phyloP scores from a whole-genome alignment of 2,888 invertebrate species.

The Sinotaia quadrata region DNA sequence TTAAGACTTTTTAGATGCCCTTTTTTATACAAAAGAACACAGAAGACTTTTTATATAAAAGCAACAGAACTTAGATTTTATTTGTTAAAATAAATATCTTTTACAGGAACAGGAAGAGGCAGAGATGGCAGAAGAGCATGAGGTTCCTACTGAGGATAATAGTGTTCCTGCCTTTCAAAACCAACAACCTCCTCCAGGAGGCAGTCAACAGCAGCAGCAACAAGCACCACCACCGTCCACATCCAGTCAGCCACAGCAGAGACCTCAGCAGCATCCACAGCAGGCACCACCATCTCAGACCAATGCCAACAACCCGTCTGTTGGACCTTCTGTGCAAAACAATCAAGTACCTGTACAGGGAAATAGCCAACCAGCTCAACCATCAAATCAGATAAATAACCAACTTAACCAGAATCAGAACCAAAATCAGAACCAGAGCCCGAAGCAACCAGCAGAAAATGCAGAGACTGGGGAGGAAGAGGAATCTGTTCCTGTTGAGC shows the following conservation, averaged over 20 bases:
- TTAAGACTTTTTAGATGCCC: no score
- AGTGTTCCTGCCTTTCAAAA: constrained; percentile 20
- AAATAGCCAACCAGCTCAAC: constrained; percentile 30
- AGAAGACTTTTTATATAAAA: no score
- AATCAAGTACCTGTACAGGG: constrained; percentile 53
- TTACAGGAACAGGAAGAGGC: constrained; percentile 38
- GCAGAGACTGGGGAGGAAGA: constrained; percentile 53
- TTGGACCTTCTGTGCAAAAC: constrained; percentile 51
- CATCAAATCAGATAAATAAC: constrained; percentile 60
- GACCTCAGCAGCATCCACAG: background rate
- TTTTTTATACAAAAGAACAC: no score
- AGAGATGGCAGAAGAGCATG: constrained; percentile 35
- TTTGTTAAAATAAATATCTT: no score
- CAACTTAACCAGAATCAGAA: constrained; percentile 46
- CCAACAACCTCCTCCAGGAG: constrained; percentile 10
- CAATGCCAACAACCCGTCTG: background rate
- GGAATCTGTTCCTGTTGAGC: background rate
- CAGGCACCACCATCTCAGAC: background rate
- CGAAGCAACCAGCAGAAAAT: constrained; percentile 36
- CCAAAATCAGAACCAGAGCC: background rate
- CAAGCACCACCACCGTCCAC: constrained; percentile 52
- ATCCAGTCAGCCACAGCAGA: constrained; percentile 34
- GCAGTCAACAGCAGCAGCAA: constrained; percentile 60
- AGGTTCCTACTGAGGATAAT: constrained; percentile 26
- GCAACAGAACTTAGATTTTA: no score